These are phyloP conservation scores for Mycetomoellerius zeteki DNA, from an alignment of 1,140 invertebrate genomes.

Conservation along the genomic window DNA sequence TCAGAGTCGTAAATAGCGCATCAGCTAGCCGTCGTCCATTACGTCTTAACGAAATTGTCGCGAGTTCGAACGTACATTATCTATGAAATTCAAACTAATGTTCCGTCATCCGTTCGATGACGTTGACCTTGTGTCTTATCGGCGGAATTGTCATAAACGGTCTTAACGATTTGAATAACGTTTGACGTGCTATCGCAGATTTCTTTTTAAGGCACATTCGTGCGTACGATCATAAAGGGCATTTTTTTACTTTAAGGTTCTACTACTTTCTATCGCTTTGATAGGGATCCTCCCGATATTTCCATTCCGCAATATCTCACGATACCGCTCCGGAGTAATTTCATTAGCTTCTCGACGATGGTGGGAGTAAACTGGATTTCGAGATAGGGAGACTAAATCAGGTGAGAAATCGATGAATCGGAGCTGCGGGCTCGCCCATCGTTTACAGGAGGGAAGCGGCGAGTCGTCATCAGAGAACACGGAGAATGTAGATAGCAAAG, in stretches of 20 bases:
- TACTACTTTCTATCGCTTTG: not conserved
- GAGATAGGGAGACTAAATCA: conserved; percentile 54
- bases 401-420: conserved; percentile 58
- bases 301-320: not conserved
- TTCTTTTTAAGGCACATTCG: not conserved
- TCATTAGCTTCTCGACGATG: conserved; percentile 7
- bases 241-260: not conserved
- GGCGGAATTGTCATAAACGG: conserved; percentile 39
- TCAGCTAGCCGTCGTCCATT: not conserved
- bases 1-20: conserved; percentile 57
- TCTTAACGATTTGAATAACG: conserved; percentile 58
- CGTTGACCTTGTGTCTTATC: conserved; percentile 73
- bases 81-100: conserved; percentile 68
- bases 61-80: conserved; percentile 65
- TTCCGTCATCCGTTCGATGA: conserved; percentile 71
- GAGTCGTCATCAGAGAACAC: conserved; percentile 31
- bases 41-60: conserved; percentile 43
- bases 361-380: not conserved
- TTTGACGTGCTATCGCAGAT: conserved; percentile 14
- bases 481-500: conserved; percentile 49
- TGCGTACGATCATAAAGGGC: not conserved
- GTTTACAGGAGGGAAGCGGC: conserved; percentile 53
- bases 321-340: conserved; percentile 19
- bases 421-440: conserved; percentile 43
- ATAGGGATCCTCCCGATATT: not conserved